phyloP scores from a whole-genome alignment of 2,888 invertebrate species.

The Agrypnus murinus region DNA sequence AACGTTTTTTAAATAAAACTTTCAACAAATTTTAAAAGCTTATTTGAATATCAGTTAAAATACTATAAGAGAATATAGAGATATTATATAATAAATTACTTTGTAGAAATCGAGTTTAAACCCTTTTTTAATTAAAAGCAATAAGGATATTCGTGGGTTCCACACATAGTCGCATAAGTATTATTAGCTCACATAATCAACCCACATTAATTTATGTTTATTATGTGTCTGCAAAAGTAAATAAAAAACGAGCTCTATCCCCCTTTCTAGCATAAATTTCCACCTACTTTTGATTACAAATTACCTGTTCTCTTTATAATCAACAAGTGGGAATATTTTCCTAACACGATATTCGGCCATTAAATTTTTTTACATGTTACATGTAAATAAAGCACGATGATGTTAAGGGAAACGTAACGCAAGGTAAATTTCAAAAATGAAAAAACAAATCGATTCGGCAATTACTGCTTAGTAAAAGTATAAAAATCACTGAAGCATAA shows the following conservation, averaged over 20 bases:
- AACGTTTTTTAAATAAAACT: no score
- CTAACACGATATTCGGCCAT: neutral
- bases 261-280: neutral
- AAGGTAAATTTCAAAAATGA: no score
- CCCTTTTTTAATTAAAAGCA: slow-evolving; percentile 2
- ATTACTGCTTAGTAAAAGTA: no score
- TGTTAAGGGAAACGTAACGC: no score
- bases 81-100: no score
- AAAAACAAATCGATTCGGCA: no score
- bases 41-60: neutral
- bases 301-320: neutral
- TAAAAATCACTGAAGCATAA: no score
- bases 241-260: neutral
- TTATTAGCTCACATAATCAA: neutral
- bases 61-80: no score
- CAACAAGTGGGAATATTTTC: slow-evolving; percentile 2
- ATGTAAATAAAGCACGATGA: no score
- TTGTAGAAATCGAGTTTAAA: no score
- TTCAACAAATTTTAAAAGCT: neutral
- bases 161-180: neutral
- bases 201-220: slow-evolving; percentile 21
- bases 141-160: slow-evolving; percentile 16
- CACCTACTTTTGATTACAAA: slow-evolving; percentile 1
- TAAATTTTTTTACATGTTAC: neutral
- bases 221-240: slow-evolving; percentile 6